Evolutionary conservation across 2,888 invertebrate species (phyloP).

Genomic region (Phaonia tiefii): DNA sequence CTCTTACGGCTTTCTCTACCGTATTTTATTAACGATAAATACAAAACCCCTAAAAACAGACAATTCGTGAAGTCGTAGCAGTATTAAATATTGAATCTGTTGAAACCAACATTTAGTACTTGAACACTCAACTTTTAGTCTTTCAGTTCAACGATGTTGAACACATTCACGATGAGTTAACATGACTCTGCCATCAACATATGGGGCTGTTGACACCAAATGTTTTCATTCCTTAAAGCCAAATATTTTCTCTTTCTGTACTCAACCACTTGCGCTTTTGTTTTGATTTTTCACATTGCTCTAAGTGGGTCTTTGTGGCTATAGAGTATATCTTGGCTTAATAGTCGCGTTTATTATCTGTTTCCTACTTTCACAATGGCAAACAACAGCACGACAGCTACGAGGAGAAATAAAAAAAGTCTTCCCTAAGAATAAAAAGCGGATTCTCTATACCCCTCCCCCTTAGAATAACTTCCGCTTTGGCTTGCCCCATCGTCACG

Average conservation of each 20-base stretch:
- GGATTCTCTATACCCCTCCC: conserved; percentile 9
- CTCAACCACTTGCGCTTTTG: not conserved
- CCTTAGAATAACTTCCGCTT: conserved; percentile 28
- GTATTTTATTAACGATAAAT: too few relatives aligned
- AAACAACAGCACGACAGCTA: conserved; percentile 2
- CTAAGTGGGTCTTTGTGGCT: conserved; percentile 57
- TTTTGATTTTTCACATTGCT: conserved; percentile 26
- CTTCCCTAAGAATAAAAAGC: not conserved
- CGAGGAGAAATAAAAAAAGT: not conserved
- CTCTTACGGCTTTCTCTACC: too few relatives aligned
- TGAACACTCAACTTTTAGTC: too few relatives aligned
- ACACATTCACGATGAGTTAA: too few relatives aligned
- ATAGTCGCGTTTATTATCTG: conserved; percentile 59
- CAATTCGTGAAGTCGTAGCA: too few relatives aligned
- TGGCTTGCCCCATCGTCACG: conserved; percentile 39
- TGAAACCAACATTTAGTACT: too few relatives aligned
- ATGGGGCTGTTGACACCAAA: too few relatives aligned
- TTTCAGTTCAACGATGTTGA: too few relatives aligned
- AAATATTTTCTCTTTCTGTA: conserved; percentile 18
- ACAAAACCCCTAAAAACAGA: too few relatives aligned
- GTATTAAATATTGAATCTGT: too few relatives aligned
- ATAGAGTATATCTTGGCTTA: conserved; percentile 56
- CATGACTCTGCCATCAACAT: too few relatives aligned
- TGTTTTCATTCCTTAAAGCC: too few relatives aligned
- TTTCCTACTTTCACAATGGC: conserved; percentile 47